Base-by-base conservation (phyloP, 1,140 invertebrate species). In the Formica exsecta region DNA sequence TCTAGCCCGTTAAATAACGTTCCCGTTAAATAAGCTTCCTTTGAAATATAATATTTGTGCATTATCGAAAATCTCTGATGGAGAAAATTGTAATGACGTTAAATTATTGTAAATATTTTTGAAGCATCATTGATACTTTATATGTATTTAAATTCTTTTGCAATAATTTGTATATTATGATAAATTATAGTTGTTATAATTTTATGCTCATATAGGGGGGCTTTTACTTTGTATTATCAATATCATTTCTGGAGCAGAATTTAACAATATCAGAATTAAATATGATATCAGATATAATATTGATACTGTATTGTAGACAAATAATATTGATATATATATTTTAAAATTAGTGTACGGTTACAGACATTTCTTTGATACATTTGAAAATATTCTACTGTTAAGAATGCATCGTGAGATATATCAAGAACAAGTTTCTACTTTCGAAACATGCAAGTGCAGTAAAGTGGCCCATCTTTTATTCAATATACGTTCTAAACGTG, bases 381-480 rank as follows among this genome's bases (percentile, higher is more conserved):
- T 48, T 13, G 54, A 61, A 74, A 83, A 70, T 83, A 73, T 73
- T 73, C 38, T 19, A 7, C n/a, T 25, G 36, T 68, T 11, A 13
- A 25, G 29, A 83, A 41, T 70, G 54, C 54, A 71, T 59, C 19
- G 44, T 22, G 36, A 68, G 36, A 22, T 22, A 8, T 83, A 73
- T 73, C 54, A 32, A 74, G 32, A 74, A 22, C 36, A 73, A 61
- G 13, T 73, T 22, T 44, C 22, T 11, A 83, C 38, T 61, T 25
- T 61, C 38, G 79, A 16, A 61, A 61, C n/a, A 83, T 81, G 79
- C 79, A 83, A 71, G 54, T 73, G 68, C 66, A 22, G 66, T 25
- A 71, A 81, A 81, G 79, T 73, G 44, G 54, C 61, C 57, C 29
- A 74, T 83, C 54, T 73, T 83, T 83, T 83, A 83, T 83, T 61